phyloP scores from a whole-genome alignment of 1,140 invertebrate species.

The Zaprionus vittiger region DNA sequence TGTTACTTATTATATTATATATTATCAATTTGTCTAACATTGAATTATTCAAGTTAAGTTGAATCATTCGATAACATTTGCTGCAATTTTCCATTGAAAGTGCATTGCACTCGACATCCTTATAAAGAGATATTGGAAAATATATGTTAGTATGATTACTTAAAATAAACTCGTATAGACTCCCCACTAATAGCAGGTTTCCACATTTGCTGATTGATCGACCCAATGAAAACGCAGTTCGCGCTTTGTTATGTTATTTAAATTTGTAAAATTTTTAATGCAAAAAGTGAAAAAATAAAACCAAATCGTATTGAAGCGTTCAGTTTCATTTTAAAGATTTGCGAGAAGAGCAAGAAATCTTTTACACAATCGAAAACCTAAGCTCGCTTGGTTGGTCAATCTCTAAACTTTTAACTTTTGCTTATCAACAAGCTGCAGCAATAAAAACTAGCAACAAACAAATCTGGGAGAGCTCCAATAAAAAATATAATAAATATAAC shows the following conservation, averaged over 20 bases:
- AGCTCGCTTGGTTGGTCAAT: constrained; percentile 31
- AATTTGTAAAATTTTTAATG: constrained; percentile 43
- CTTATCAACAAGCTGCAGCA: constrained; percentile 4
- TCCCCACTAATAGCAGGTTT: background rate
- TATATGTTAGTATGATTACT: background rate
- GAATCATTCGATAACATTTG: too few relatives aligned
- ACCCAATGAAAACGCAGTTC: constrained; percentile 58
- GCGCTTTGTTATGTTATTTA: constrained; percentile 61
- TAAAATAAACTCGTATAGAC: background rate
- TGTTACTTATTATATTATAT: too few relatives aligned
- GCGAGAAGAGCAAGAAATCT: constrained; percentile 23
- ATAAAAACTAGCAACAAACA: constrained; percentile 15
- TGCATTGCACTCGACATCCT: background rate
- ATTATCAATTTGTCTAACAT: too few relatives aligned
- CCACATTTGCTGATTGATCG: constrained; percentile 56
- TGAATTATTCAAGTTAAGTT: too few relatives aligned
- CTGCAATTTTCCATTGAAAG: too few relatives aligned
- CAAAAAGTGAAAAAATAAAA: constrained; percentile 14
- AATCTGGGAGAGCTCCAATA: constrained; percentile 32
- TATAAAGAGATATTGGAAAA: background rate
- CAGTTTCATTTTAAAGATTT: constrained; percentile 38
- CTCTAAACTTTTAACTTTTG: constrained; percentile 17
- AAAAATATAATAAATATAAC: constrained; percentile 21
- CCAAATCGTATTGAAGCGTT: background rate
- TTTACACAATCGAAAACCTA: constrained; percentile 41